These are phyloP conservation scores for Heteromurus nitidus DNA, from an alignment of 2,888 invertebrate species.

Conservation along the genomic window DNA sequence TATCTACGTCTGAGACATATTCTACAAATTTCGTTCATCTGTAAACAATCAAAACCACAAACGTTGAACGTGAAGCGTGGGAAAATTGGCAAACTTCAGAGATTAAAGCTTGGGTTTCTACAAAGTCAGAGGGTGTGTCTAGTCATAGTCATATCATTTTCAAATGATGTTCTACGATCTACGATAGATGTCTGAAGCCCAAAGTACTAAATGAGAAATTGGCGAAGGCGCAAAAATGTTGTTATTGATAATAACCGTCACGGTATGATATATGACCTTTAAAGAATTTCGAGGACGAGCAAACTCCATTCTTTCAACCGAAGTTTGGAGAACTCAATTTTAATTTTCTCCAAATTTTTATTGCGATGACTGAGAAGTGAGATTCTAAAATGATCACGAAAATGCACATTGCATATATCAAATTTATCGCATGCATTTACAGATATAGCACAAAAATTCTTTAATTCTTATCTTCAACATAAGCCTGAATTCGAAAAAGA, in stretches of 20 bases:
- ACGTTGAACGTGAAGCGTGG: not conserved
- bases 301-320: not conserved
- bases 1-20: no score
- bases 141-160: no score
- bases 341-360: not conserved
- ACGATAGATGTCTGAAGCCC: not conserved
- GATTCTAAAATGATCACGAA: not conserved
- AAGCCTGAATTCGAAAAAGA: no score
- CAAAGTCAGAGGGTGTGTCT: not conserved
- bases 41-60: not conserved
- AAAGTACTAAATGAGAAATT: conserved; percentile 13
- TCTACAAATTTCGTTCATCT: not conserved
- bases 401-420: not conserved
- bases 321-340: not conserved
- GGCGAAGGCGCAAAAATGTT: conserved; percentile 25
- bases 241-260: conserved; percentile 62
- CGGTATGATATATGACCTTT: conserved; percentile 27
- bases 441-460: not conserved
- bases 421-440: not conserved
- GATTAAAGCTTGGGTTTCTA: not conserved
- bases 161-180: not conserved
- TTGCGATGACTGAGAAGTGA: not conserved
- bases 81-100: not conserved
- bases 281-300: not conserved
- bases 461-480: no score